These are phyloP conservation scores for Drosophila setifemur DNA, from an alignment of 1,140 invertebrate genomes.

Conservation along the genomic window DNA sequence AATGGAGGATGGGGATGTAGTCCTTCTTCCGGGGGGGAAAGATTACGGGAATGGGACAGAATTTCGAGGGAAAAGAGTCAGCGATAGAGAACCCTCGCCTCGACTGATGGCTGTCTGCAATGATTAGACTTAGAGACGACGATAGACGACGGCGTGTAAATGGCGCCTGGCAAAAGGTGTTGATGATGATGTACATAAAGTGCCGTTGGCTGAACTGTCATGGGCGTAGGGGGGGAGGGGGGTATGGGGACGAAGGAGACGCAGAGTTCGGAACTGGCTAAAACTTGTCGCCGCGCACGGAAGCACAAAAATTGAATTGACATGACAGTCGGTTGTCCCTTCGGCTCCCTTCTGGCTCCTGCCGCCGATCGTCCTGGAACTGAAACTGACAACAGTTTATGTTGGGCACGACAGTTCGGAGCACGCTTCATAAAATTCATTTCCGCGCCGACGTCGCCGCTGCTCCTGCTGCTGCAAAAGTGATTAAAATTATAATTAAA, in stretches of 20 bases:
- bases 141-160: slow-evolving; percentile 79
- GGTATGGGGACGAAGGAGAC: too few relatives aligned
- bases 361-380: slow-evolving; percentile 23
- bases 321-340: slow-evolving; percentile 66
- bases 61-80: background rate
- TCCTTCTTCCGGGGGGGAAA: too few relatives aligned
- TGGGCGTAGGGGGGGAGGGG: background rate
- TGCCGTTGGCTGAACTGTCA: slow-evolving; percentile 68
- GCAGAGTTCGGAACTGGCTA: slow-evolving; percentile 50
- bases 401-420: slow-evolving; percentile 76
- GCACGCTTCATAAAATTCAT: slow-evolving; percentile 79
- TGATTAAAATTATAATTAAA: slow-evolving; percentile 81
- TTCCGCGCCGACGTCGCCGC: slow-evolving; percentile 57
- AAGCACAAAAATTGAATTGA: slow-evolving; percentile 81
- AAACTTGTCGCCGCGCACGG: slow-evolving; percentile 79
- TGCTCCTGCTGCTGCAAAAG: slow-evolving; percentile 65
- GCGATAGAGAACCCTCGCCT: slow-evolving; percentile 13
- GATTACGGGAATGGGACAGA: background rate
- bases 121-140: slow-evolving; percentile 77
- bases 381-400: slow-evolving; percentile 77
- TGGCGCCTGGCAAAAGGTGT: slow-evolving; percentile 75
- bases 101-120: slow-evolving; percentile 62
- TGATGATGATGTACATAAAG: slow-evolving; percentile 77
- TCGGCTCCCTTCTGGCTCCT: background rate
- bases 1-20: too few relatives aligned